Evolutionary conservation across 2,113 vertebrate genomes (phyloP).

Genomic region (Catharus minimus): DNA sequence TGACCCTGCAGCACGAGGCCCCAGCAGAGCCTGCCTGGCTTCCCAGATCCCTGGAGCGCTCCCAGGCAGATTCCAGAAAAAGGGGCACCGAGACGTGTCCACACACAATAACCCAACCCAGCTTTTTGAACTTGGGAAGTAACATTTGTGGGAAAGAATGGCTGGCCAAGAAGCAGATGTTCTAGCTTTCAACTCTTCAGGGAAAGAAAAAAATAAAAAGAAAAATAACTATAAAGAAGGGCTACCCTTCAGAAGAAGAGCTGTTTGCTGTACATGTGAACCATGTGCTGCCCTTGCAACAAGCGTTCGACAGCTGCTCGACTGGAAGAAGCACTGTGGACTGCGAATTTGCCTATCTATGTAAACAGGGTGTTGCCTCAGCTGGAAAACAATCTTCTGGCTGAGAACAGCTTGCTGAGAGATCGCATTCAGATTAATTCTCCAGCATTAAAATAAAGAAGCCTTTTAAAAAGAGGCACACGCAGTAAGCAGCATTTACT

Average conservation of each 20-base stretch:
- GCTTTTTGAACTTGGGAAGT: neutral
- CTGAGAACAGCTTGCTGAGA: constrained; percentile 25
- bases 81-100: accelerated
- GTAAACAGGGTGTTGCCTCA: constrained; percentile 53
- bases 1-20: accelerated
- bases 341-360: constrained; percentile 51
- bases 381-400: constrained; percentile 45
- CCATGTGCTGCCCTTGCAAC: neutral
- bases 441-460: neutral
- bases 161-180: constrained; percentile 35
- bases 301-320: neutral
- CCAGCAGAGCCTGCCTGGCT: neutral
- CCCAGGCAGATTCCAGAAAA: neutral
- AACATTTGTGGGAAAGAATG: neutral
- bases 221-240: neutral
- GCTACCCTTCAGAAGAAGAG: constrained; percentile 35
- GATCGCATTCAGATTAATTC: neutral
- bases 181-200: constrained; percentile 29
- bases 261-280: neutral
- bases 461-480: neutral
- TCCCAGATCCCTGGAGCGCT: neutral
- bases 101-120: neutral
- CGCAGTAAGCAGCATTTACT: neutral
- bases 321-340: constrained; percentile 10
- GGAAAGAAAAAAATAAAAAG: neutral